Percentiles rank a stretch among this genome's conserved stretches.
These are phyloP conservation scores for Aporophyla lueneburgensis DNA, from an alignment of 2,888 invertebrate genomes.

Conservation along the genomic window DNA sequence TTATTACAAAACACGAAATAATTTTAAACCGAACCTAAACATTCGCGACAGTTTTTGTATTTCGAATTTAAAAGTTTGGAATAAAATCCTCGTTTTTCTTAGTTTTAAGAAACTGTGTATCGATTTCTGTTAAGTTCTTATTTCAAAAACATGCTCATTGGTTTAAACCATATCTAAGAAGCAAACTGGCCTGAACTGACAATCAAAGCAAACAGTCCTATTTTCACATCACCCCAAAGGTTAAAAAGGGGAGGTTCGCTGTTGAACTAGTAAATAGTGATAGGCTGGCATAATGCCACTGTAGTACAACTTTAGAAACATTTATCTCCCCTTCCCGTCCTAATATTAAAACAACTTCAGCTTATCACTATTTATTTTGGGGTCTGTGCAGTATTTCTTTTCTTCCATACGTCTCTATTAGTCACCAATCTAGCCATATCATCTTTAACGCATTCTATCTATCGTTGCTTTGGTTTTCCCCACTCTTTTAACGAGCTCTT, in stretches of 20 bases:
- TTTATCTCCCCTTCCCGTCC: slow-evolving; percentile 19
- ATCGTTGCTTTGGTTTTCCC: background rate
- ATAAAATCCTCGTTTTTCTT: no score
- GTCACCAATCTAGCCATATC: background rate
- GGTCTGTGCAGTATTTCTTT: no score
- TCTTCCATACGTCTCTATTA: background rate
- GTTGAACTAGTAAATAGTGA: slow-evolving; percentile 26
- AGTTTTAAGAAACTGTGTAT: no score
- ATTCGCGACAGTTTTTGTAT: no score
- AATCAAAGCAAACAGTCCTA: slow-evolving; percentile 16
- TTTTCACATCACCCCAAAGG: slow-evolving; percentile 47
- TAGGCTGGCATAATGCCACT: slow-evolving; percentile 41
- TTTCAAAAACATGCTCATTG: no score
- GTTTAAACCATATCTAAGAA: no score
- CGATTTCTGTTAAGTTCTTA: no score
- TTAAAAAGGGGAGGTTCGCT: slow-evolving; percentile 44
- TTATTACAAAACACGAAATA: no score
- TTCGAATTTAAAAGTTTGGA: no score
- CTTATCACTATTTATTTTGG: background rate
- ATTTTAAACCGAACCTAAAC: no score
- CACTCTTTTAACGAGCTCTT: background rate
- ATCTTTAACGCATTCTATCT: background rate
- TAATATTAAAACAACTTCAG: background rate
- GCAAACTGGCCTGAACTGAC: slow-evolving; percentile 1
- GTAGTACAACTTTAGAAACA: slow-evolving; percentile 19